Evolutionary conservation across 2,888 invertebrate species (phyloP), one percentile per base, ranked within the genome.

Genomic region (Leucophenga montana): DNA sequence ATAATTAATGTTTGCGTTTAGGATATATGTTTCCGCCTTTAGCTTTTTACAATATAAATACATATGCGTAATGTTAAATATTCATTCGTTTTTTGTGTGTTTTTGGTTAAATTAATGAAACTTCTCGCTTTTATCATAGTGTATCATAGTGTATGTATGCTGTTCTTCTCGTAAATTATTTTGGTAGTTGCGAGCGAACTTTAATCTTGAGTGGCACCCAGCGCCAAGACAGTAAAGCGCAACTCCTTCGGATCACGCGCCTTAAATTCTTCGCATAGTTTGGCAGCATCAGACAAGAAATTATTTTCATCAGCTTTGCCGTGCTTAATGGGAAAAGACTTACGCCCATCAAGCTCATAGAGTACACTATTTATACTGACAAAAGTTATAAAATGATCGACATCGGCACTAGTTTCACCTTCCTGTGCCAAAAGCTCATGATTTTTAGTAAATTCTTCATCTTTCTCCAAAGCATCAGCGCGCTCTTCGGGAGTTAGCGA

Each of bases 361-460:
- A 98, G 89, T 67, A 89, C 89, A 6, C 95, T 96, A 88, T 95
- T 92, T 77, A 93, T 93, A 75, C 95, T 92, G 16, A 98, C 92
- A 87, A 98, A 94, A 11, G 97, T 93, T 50, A 98, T 93, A 87
- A 98, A 98, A 88, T 98, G 98, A 85, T 95, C 94, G n/a, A 86
- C 92, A 89, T 50, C 95, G 93, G 94, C 93, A 90, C 93, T 93
- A 48, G 98, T 97, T 90, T 98, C 98, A 0, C 98, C 98, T 88
- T 97, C 97, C 83, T 92, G 92, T 0, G 98, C 97, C 77, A 95
- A 90, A 82, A 94, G 94, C 82, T 95, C 95, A 88, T 98, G 98
- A 65, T 94, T 93, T 77, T 92, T 91, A 27, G 94, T 93, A 72
- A 97, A 93, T 44, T 91, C 93, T 68, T 91, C 90, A 79, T 93